A percentile compares a stretch with the other conserved stretches of the same genome.
Evolutionary conservation across 2,797 vertebrate genomes (phyloP).

Genomic region (Coregonus ussuriensis): DNA sequence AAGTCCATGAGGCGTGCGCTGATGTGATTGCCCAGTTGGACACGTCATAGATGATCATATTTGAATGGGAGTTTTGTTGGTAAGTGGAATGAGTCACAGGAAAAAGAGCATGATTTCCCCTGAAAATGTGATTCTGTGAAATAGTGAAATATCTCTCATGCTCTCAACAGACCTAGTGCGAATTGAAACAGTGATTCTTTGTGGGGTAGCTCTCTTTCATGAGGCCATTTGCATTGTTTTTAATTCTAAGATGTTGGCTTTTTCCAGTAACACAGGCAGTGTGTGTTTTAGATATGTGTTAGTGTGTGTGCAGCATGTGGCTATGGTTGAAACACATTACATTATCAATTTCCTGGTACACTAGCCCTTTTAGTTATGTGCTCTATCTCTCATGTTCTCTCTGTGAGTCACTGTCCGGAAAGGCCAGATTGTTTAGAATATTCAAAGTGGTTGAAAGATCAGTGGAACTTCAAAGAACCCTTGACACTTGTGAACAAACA

Average conservation of each 20-base stretch:
- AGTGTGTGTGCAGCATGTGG: conserved; percentile 30
- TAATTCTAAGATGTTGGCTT: conserved; percentile 67
- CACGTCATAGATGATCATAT: too few relatives aligned
- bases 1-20: too few relatives aligned
- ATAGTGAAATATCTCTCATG: conserved; percentile 34
- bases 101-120: too few relatives aligned
- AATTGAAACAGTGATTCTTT: background rate
- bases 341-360: conserved; percentile 28
- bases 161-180: background rate
- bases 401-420: background rate
- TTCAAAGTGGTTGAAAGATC: background rate
- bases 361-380: background rate
- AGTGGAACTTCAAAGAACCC: too few relatives aligned
- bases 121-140: conserved; percentile 45
- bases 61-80: too few relatives aligned
- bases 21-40: too few relatives aligned
- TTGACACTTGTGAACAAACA: too few relatives aligned
- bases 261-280: conserved; percentile 49
- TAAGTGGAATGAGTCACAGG: too few relatives aligned
- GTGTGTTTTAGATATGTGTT: conserved; percentile 36
- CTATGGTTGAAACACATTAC: conserved; percentile 39
- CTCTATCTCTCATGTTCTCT: background rate
- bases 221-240: conserved; percentile 63
- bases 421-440: background rate
- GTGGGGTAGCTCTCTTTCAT: conserved; percentile 36